A percentile compares a stretch with the other conserved stretches of the same genome.
phyloP scores from a whole-genome alignment of 2,113 vertebrate genomes.

The Nycticebus coucang region DNA sequence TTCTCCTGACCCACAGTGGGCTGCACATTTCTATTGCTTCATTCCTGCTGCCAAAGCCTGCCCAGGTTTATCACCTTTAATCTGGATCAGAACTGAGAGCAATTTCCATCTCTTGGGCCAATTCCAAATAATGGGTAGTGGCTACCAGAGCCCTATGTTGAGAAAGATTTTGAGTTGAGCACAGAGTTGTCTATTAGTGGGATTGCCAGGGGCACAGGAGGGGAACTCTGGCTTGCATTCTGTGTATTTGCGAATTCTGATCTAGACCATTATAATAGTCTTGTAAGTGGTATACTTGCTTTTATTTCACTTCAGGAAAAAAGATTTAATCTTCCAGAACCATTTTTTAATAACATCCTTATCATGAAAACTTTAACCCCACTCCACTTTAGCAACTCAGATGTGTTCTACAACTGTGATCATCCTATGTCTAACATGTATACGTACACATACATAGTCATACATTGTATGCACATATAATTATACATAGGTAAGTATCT shows the following conservation, averaged over 20 bases:
- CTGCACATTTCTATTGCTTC: not conserved
- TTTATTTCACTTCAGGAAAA: slow-evolving; percentile 19
- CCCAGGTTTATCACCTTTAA: not conserved
- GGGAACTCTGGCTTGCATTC: not conserved
- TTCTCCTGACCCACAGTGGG: not conserved
- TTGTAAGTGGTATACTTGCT: not conserved
- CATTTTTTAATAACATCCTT: not conserved
- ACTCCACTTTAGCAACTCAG: not conserved
- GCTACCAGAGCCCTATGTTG: not conserved
- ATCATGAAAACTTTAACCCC: not conserved
- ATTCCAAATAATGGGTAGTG: not conserved
- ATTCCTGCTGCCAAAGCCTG: not conserved
- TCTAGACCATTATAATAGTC: not conserved
- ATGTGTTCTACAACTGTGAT: not conserved
- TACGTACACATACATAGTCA: too few species aligned
- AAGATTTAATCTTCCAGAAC: slow-evolving; percentile 40
- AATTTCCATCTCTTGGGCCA: not conserved
- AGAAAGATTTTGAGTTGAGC: not conserved
- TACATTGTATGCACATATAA: not conserved
- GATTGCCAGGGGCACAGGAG: not conserved
- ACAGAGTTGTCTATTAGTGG: not conserved
- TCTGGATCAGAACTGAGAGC: not conserved
- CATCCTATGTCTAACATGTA: not conserved
- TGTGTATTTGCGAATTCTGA: not conserved
- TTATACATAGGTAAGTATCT: not conserved